phyloP scores from a whole-genome alignment of 2,797 vertebrate genomes.

The Acrossocheilus fasciatus region DNA sequence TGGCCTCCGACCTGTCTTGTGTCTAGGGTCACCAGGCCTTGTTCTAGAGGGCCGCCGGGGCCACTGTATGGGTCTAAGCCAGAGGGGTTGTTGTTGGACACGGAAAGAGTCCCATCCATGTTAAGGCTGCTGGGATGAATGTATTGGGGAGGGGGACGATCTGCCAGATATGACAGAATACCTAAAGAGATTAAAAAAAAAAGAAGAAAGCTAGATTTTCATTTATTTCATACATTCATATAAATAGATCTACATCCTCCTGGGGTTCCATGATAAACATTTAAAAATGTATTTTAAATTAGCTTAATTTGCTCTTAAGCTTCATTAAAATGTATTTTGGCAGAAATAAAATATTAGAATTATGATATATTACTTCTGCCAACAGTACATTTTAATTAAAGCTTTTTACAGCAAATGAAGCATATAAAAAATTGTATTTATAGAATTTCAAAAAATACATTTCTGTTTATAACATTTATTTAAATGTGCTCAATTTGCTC shows the following conservation, averaged over 20 bases:
- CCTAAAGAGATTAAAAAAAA: constrained; percentile 73
- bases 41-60: constrained; percentile 88
- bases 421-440: neutral
- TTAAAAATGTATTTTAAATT: neutral
- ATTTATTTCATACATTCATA: neutral
- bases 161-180: constrained; percentile 96
- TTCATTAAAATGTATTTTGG: neutral
- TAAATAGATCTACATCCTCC: neutral
- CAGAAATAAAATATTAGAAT: neutral
- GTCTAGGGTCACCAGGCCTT: constrained; percentile 92
- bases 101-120: constrained; percentile 90
- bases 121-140: constrained; percentile 95
- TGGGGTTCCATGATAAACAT: constrained; percentile 1
- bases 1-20: constrained; percentile 87
- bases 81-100: constrained; percentile 86
- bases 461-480: neutral
- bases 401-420: neutral
- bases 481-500: neutral
- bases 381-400: neutral
- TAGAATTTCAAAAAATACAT: neutral
- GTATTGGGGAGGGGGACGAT: constrained; percentile 97
- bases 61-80: constrained; percentile 90
- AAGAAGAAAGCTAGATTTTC: neutral
- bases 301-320: neutral
- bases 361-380: neutral